phyloP scores from a whole-genome alignment of 2,113 vertebrate species.

The Apteryx mantelli region DNA sequence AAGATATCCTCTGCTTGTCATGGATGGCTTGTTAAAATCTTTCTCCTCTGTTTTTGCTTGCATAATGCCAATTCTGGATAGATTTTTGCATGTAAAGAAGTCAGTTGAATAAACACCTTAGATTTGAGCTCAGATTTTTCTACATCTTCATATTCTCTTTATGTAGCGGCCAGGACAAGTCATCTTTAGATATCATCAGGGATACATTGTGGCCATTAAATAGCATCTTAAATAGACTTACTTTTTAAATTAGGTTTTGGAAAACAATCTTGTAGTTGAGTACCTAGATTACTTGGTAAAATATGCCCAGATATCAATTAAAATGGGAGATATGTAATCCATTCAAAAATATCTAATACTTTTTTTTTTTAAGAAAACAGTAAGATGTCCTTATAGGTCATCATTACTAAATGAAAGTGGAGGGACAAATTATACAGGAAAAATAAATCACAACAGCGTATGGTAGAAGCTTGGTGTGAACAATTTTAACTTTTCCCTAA shows the following conservation, averaged over 20 bases:
- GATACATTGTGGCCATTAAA: neutral
- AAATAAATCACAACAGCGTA: neutral
- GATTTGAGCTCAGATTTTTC: neutral
- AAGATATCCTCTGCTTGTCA: neutral
- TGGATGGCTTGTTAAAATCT: neutral
- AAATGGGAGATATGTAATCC: neutral
- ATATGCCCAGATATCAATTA: neutral
- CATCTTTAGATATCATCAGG: neutral
- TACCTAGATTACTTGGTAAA: neutral
- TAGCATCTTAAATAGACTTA: neutral
- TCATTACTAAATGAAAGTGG: neutral
- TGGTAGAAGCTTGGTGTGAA: neutral
- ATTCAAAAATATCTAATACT: neutral
- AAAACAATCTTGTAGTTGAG: neutral
- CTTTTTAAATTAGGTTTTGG: neutral
- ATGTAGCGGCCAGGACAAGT: neutral
- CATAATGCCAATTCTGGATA: neutral
- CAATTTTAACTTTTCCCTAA: slow-evolving; percentile 1
- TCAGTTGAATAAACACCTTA: neutral
- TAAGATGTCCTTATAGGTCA: neutral
- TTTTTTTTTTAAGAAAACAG: neutral
- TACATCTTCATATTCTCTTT: neutral
- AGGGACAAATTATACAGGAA: neutral
- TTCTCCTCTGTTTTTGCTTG: neutral
- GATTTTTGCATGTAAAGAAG: neutral